Conservation (phyloP, 2,888 invertebrate genomes). For the Rhyacophila evoluta region DNA sequence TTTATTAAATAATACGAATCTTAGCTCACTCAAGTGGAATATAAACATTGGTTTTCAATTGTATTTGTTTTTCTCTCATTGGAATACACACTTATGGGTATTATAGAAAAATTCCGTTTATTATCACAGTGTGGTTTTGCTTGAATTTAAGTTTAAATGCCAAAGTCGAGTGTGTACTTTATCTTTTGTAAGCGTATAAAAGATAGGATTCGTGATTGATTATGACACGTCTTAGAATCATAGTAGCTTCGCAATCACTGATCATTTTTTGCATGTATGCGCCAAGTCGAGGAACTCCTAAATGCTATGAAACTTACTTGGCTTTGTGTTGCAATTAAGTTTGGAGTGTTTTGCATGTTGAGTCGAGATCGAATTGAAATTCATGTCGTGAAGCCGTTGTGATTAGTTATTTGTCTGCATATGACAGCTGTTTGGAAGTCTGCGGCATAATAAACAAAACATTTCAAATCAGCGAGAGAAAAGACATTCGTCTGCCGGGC, state of each 20-base stretch:
- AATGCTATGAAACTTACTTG: not conserved
- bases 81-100: no score
- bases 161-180: no score
- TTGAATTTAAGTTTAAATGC: no score
- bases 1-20: no score
- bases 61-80: no score
- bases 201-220: no score
- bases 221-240: not conserved
- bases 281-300: not conserved
- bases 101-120: no score
- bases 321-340: conserved; percentile 22
- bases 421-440: not conserved
- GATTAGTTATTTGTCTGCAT: conserved; percentile 22
- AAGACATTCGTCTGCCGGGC: conserved; percentile 13
- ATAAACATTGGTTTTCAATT: no score
- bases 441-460: conserved; percentile 14
- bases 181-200: no score
- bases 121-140: no score
- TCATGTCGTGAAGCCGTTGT: not conserved
- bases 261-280: not conserved
- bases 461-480: not conserved
- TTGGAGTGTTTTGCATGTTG: conserved; percentile 1
- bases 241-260: not conserved
- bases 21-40: no score
- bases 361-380: conserved; percentile 19